Base-by-base conservation (phyloP, 2,113 vertebrate species). In the Otocyon megalotis region DNA sequence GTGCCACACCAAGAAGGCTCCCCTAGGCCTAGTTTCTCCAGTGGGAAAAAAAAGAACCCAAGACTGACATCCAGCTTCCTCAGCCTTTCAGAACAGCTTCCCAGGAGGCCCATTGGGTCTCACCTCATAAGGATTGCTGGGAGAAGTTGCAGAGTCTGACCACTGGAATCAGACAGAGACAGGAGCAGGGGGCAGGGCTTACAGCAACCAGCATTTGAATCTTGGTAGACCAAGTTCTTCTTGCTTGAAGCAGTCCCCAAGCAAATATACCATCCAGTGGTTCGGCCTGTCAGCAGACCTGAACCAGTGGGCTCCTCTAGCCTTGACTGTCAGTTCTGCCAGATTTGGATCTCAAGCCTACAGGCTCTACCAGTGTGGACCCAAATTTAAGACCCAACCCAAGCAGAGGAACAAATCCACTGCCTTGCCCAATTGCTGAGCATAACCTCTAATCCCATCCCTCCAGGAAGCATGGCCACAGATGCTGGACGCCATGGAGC, bases 81-180 rank as follows among this genome's bases (percentile, higher is more conserved):
- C n/a, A 58, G 50, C 48, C 37, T 30, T 30, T 11, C 74, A 28
- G 24, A 26, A 19, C n/a, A 43, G 19, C 24, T 22, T 30, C 62
- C 48, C 32, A 37, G 48, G 62, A 54, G 15, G 3, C n/a, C 76
- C 60, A 30, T 16, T 35, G 0, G 5, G 22, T 53, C 22, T 67
- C 60, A 32, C 43, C 14, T 37, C 60, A 13, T 0, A 2, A 12
- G 60, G 48, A 2, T 37, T 16, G 0, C 48, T 35, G 35, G 15
- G 60, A 50, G n/a, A 90, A 17, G 35, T 50, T 81, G 60, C 60
- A 53, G 10, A 24, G 76, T 26, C 56, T 24, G 24, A 67, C 7
- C 48, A 56, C 43, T 10, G 30, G 19, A 30, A 67, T 74, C 56
- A 76, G 37, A 74, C 0, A 76, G 54, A 74, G 15, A 53, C 74